Conservation (phyloP, 2,888 invertebrate genomes). For the Acutogordius australiensis region DNA sequence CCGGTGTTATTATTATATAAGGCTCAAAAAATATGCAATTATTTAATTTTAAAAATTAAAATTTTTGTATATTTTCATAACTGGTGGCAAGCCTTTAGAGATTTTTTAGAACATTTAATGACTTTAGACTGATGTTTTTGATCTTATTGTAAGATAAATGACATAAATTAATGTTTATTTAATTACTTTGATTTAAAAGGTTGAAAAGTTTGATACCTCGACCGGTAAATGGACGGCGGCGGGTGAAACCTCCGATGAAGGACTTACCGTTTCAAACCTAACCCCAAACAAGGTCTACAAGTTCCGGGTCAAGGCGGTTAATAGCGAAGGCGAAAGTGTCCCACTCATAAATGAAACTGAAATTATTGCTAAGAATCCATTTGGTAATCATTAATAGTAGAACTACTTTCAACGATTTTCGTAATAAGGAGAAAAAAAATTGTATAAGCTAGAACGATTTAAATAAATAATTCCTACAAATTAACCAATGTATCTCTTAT, state of each 20-base stretch:
- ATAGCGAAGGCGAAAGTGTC: constrained; percentile 85
- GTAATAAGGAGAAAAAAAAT: too few species aligned
- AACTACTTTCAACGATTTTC: too few species aligned
- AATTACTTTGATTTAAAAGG: not conserved
- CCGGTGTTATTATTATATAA: too few species aligned
- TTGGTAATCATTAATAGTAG: constrained; percentile 38
- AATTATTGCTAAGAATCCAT: constrained; percentile 76
- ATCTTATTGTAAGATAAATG: not conserved
- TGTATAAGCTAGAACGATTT: too few species aligned
- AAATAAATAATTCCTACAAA: too few species aligned
- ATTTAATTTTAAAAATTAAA: too few species aligned
- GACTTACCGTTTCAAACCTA: constrained; percentile 54
- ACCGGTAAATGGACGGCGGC: constrained; percentile 48
- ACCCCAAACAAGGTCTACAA: constrained; percentile 86
- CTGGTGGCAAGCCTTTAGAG: too few species aligned
- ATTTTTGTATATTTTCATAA: too few species aligned
- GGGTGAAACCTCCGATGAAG: constrained; percentile 32
- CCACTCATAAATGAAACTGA: constrained; percentile 61
- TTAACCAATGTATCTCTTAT: too few species aligned
- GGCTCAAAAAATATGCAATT: too few species aligned
- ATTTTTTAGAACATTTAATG: too few species aligned
- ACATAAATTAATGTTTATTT: not conserved
- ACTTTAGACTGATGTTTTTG: not conserved
- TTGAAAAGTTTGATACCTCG: constrained; percentile 75
- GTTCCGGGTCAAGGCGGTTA: constrained; percentile 80